phyloP scores from a whole-genome alignment of 2,888 invertebrate genomes.

The Calephelis perditalis region DNA sequence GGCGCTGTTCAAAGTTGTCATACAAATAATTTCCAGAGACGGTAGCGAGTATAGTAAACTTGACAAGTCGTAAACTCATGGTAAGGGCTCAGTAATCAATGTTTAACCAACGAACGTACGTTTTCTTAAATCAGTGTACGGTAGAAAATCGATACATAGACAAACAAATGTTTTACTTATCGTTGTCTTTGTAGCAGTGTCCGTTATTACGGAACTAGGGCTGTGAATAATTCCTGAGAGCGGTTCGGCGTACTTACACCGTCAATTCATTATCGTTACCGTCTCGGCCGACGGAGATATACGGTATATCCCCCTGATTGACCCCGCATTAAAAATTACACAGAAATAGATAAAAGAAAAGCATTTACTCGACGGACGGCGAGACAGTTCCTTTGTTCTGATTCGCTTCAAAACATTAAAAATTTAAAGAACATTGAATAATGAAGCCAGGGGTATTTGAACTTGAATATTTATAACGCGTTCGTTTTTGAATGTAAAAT shows the following conservation, averaged over 20 bases:
- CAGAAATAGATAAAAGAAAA: slow-evolving; percentile 62
- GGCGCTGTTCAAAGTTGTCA: too few relatives aligned
- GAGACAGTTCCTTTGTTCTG: slow-evolving; percentile 60
- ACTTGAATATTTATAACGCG: slow-evolving; percentile 48
- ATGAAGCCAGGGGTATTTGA: slow-evolving; percentile 41
- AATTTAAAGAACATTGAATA: slow-evolving; percentile 57
- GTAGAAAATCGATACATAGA: slow-evolving; percentile 4
- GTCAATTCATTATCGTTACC: slow-evolving; percentile 75
- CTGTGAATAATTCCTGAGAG: slow-evolving; percentile 78
- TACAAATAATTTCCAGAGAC: too few relatives aligned
- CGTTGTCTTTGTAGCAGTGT: slow-evolving; percentile 24
- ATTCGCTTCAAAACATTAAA: slow-evolving; percentile 63
- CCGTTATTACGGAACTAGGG: slow-evolving; percentile 44
- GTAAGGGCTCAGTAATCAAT: too few relatives aligned
- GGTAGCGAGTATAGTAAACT: too few relatives aligned
- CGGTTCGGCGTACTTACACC: slow-evolving; percentile 70
- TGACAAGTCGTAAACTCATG: too few relatives aligned
- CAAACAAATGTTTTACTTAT: slow-evolving; percentile 9
- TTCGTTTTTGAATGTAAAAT: not conserved
- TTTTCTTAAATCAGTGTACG: not conserved
- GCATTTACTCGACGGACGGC: slow-evolving; percentile 52
- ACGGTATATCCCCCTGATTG: slow-evolving; percentile 76
- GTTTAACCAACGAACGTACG: too few relatives aligned
- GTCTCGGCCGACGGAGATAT: slow-evolving; percentile 68
- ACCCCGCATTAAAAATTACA: slow-evolving; percentile 79